Evolutionary conservation across 1,140 invertebrate genomes (phyloP), one percentile per base, ranked within the genome.

Genomic region (Whitmania pigra): DNA sequence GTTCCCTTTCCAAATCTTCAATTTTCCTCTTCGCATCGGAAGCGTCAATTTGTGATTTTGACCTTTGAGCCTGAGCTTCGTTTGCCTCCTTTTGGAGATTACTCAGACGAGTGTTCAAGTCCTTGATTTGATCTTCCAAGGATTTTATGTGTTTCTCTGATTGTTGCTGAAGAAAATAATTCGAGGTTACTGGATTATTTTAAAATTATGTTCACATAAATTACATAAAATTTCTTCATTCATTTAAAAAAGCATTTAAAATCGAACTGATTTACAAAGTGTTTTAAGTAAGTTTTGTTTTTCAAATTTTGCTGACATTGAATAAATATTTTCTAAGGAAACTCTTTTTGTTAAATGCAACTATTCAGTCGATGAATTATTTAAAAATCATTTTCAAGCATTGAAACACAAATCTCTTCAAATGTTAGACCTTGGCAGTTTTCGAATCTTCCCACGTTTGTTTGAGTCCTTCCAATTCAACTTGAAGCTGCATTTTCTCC

Each of bases 1-100:
- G 22, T 31, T 63, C 57, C 57, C 22, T 63, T 20, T 63, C 57
- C 22, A 63, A 63, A 22, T 63, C 57, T 22, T 63, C 57, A 63
- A 63, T 63, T 63, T 63, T 63, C 29, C 57, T 22, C 20, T n/a
- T 63, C 6, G 22, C 29, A 31, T 63, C 57, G 15, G 57, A 22
- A 63, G 57, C 57, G 9, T 63, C 57, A 7, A 63, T 22, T 63
- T 63, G 57, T 25, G 29, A 63, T 63, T 63, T 63, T 4, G 57
- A 63, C 18, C 29, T 63, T 22, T 63, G 22, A 20, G 57, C 3
- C 57, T 63, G 57, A 13, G 57, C 29, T 7, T 63, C 57, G 11
- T 22, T 25, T 22, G 18, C 6, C 20, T 63, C 57, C 57, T 63
- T 63, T n/a, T 63, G 57, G 20, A 63, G 57, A 18, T 31, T 63